Percentiles rank a stretch among this genome's conserved stretches.
Evolutionary conservation across 1,140 invertebrate species (phyloP).

Genomic region (Drosophila micromelanica): DNA sequence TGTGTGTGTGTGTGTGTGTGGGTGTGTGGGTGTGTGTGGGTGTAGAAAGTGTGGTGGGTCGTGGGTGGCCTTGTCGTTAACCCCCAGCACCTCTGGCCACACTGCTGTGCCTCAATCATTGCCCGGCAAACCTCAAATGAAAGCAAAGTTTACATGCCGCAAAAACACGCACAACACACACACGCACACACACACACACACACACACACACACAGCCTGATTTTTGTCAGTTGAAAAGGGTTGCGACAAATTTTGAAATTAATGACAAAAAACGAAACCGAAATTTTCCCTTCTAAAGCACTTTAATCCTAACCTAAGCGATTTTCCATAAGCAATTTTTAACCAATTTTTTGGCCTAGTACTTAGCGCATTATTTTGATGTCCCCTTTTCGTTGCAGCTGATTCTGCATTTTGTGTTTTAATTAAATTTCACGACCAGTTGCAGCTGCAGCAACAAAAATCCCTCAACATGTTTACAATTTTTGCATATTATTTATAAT

Average conservation of each 20-base stretch:
- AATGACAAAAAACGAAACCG: slow-evolving; percentile 65
- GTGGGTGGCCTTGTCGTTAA: too few species aligned
- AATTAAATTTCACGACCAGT: slow-evolving; percentile 55
- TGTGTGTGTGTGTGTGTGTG: slow-evolving; percentile 5
- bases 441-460: slow-evolving; percentile 20
- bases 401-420: slow-evolving; percentile 25
- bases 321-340: too few species aligned
- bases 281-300: too few species aligned
- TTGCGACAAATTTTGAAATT: slow-evolving; percentile 75
- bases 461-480: slow-evolving; percentile 4
- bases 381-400: slow-evolving; percentile 2
- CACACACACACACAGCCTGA: slow-evolving; percentile 17
- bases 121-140: slow-evolving; percentile 48
- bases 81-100: neutral
- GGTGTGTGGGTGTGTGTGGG: slow-evolving; percentile 1
- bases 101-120: slow-evolving; percentile 17
- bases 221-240: slow-evolving; percentile 78
- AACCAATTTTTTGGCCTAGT: too few species aligned
- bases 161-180: slow-evolving; percentile 1
- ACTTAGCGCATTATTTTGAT: neutral
- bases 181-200: neutral
- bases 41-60: neutral
- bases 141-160: slow-evolving; percentile 40
- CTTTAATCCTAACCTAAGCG: too few species aligned
- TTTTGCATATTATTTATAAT: slow-evolving; percentile 33